Percentiles rank a stretch among this genome's conserved stretches.
These are phyloP conservation scores for Leptinotarsa lineolata DNA, from an alignment of 1,140 invertebrate genomes.

Conservation along the genomic window DNA sequence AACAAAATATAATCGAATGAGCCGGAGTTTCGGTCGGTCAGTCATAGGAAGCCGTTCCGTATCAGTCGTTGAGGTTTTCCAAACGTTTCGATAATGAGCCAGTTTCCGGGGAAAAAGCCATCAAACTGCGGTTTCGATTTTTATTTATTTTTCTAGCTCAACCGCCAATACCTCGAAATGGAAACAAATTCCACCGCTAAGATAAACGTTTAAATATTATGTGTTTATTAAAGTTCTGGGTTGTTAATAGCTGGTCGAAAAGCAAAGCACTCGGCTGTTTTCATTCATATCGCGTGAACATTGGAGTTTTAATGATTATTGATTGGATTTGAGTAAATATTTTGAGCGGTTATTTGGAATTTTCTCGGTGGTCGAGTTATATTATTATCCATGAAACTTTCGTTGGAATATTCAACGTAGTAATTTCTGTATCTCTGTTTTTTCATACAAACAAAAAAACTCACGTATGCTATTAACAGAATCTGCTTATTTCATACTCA, in stretches of 20 bases:
- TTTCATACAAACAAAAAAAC: too few species aligned
- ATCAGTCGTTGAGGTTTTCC: background rate
- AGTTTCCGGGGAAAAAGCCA: background rate
- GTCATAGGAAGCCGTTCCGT: background rate
- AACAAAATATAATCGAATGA: background rate
- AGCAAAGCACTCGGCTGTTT: background rate
- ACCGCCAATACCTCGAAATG: background rate
- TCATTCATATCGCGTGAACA: background rate
- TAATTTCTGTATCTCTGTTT: too few species aligned
- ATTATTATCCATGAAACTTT: too few species aligned
- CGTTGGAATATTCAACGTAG: too few species aligned
- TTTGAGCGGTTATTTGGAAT: background rate
- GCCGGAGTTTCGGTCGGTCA: background rate
- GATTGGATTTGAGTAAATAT: background rate
- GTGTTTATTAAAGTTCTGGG: background rate
- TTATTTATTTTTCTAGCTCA: background rate
- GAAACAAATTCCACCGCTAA: background rate
- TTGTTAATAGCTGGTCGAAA: slow-evolving; percentile 1
- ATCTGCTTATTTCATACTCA: too few species aligned
- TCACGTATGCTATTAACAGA: too few species aligned
- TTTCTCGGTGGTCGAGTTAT: background rate
- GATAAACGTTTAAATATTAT: slow-evolving; percentile 1
- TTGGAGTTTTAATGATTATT: background rate
- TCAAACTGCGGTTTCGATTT: too few species aligned
- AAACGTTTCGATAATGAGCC: background rate